These are phyloP conservation scores for Heliconius congener DNA, from an alignment of 1,140 invertebrate species.

Conservation along the genomic window DNA sequence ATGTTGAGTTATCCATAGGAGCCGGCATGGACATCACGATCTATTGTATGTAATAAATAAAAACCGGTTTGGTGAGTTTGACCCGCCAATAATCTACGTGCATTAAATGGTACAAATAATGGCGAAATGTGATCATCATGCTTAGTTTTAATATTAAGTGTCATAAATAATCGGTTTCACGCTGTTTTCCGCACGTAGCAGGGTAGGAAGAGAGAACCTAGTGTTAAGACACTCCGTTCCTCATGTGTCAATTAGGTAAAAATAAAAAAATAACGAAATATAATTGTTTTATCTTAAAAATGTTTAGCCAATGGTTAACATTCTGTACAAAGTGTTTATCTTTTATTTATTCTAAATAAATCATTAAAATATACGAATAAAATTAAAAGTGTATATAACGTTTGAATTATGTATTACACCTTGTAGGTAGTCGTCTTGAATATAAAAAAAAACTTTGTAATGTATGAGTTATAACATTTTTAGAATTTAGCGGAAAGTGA, in stretches of 20 bases:
- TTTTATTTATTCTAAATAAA: not conserved
- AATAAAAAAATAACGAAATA: no score
- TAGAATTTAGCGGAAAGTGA: not conserved
- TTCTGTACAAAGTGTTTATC: no score
- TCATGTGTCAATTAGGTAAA: no score
- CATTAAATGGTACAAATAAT: conserved; percentile 14
- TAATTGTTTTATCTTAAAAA: no score
- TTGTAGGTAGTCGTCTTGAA: not conserved
- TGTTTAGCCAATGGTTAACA: no score
- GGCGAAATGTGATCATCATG: not conserved
- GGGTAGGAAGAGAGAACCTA: no score
- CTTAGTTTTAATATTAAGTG: not conserved
- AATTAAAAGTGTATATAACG: no score
- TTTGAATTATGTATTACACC: no score
- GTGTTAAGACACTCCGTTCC: no score
- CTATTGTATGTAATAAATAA: conserved; percentile 38
- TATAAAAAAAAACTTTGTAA: not conserved
- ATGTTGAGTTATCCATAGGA: conserved; percentile 38
- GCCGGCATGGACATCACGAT: conserved; percentile 34
- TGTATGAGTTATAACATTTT: no score
- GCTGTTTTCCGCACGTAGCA: no score
- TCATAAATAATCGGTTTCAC: not conserved
- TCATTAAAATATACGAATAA: not conserved
- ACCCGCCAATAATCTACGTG: not conserved
- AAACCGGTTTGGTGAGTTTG: conserved; percentile 25